phyloP scores from a whole-genome alignment of 2,888 invertebrate genomes.

The Barypeithes pellucidus region DNA sequence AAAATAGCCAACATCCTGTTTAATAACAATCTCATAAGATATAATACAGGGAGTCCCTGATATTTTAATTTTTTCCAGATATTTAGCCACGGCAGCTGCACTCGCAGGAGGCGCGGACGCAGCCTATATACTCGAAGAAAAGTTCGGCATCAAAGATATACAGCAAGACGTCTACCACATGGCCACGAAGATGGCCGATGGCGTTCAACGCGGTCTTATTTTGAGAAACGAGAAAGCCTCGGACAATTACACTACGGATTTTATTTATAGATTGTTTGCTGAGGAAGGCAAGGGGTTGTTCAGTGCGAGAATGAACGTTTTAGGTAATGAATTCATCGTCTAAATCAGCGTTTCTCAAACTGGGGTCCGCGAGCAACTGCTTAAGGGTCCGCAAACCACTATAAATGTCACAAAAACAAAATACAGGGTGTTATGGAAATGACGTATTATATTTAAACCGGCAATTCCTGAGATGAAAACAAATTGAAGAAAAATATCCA shows the following conservation, averaged over 20 bases:
- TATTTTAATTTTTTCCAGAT: conserved; percentile 71
- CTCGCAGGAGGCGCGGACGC: conserved; percentile 99
- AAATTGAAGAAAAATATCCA: too few relatives aligned
- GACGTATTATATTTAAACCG: too few relatives aligned
- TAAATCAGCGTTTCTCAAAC: too few relatives aligned
- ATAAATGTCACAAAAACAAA: too few relatives aligned
- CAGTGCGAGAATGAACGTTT: conserved; percentile 95
- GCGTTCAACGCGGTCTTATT: conserved; percentile 92
- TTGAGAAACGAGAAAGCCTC: conserved; percentile 97
- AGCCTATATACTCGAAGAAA: conserved; percentile 98
- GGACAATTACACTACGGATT: conserved; percentile 96
- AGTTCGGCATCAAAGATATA: conserved; percentile 93
- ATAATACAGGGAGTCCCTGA: too few relatives aligned
- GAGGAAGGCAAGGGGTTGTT: conserved; percentile 98
- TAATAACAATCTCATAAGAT: too few relatives aligned
- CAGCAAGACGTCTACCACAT: conserved; percentile 95
- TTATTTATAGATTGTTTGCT: conserved; percentile 94
- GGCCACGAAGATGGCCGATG: conserved; percentile 97
- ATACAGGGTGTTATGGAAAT: too few relatives aligned
- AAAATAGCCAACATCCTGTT: too few relatives aligned
- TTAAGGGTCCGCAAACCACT: too few relatives aligned
- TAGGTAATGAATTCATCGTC: too few relatives aligned
- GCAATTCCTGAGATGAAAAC: too few relatives aligned
- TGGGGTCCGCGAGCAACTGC: too few relatives aligned
- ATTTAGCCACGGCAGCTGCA: conserved; percentile 95